Evolutionary conservation across 2,888 invertebrate species (phyloP), one percentile per base, ranked within the genome.

Genomic region (Meiosimyza decipiens): DNA sequence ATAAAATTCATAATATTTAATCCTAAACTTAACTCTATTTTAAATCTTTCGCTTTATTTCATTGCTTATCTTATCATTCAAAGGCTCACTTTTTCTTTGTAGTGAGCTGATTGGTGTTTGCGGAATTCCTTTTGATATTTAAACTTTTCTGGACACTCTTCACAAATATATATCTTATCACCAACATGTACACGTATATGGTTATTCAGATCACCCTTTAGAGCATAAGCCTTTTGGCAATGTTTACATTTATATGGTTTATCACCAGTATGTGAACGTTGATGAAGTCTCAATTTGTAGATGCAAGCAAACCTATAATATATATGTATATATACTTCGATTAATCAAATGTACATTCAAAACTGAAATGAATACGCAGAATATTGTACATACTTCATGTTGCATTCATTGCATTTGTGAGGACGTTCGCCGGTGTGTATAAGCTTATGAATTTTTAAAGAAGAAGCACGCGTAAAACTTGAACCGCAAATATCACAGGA

Each of bases 401-500:
- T 76, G 51, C 80, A 80, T 60, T 78, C 79, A 5, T 80, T 78
- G 66, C 80, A 80, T 49, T 80, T 79, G 60, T 78, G 78, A 1
- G 78, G 80, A 40, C 77, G 76, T 15, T 91, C 88, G 0, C 91
- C 91, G 0, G 91, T 89, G 79, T 92, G 92, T 40, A 91, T 91
- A 28, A 91, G 82, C 79, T 89, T 88, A 80, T 92, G 92, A 63
- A 92, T 90, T 80, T 90, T 91, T 49, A 92, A 83, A 0, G 90
- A 89, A 77, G 88, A 89, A 2, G 87, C 86, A 72, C 90, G 90
- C 0, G 90, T 90, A 79, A 90, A 90, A 18, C 88, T 79, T 74
- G 91, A 90, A 13, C 90, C 89, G 77, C 92, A 92, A 72, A 89
- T 89, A 33, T 90, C 90, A 76, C 92, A 92, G 72, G 89, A 89